These are phyloP conservation scores for Rhodophaea formosa DNA, from an alignment of 2,888 invertebrate genomes.

Conservation along the genomic window DNA sequence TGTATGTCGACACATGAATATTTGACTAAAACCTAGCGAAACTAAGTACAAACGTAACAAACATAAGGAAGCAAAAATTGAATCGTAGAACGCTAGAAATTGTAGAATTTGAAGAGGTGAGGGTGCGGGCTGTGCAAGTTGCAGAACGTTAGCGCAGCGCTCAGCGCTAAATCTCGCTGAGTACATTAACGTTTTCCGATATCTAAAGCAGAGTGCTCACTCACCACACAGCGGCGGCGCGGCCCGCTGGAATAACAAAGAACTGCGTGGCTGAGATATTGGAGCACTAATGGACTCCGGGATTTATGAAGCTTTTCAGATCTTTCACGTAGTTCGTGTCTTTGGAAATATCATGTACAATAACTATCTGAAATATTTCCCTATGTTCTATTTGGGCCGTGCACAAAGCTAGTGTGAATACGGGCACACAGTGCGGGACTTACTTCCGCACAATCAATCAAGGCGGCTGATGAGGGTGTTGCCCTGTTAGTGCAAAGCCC, in stretches of 20 bases:
- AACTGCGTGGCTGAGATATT: slow-evolving; percentile 71
- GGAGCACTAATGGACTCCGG: slow-evolving; percentile 68
- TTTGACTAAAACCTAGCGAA: not conserved
- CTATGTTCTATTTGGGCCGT: slow-evolving; percentile 24
- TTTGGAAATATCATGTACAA: slow-evolving; percentile 31
- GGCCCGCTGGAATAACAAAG: slow-evolving; percentile 75
- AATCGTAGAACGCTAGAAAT: slow-evolving; percentile 29
- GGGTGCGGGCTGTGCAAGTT: slow-evolving; percentile 34
- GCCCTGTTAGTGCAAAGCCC: slow-evolving; percentile 52
- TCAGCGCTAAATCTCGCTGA: slow-evolving; percentile 65
- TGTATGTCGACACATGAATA: not conserved
- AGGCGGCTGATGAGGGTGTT: slow-evolving; percentile 61
- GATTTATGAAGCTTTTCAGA: slow-evolving; percentile 63
- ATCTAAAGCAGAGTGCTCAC: slow-evolving; percentile 70
- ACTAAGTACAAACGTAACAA: not conserved
- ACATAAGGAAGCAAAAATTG: not conserved
- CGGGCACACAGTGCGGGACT: slow-evolving; percentile 49
- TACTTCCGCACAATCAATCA: slow-evolving; percentile 74
- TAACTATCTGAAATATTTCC: slow-evolving; percentile 20
- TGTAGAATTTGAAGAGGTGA: slow-evolving; percentile 31
- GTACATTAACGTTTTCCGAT: slow-evolving; percentile 78
- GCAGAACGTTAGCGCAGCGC: slow-evolving; percentile 41
- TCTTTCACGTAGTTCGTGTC: slow-evolving; percentile 40
- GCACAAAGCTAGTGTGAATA: slow-evolving; percentile 39
- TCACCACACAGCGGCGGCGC: slow-evolving; percentile 30